Conservation (phyloP, 2,797 vertebrate species). For the Petrocephalus sullivani region DNA sequence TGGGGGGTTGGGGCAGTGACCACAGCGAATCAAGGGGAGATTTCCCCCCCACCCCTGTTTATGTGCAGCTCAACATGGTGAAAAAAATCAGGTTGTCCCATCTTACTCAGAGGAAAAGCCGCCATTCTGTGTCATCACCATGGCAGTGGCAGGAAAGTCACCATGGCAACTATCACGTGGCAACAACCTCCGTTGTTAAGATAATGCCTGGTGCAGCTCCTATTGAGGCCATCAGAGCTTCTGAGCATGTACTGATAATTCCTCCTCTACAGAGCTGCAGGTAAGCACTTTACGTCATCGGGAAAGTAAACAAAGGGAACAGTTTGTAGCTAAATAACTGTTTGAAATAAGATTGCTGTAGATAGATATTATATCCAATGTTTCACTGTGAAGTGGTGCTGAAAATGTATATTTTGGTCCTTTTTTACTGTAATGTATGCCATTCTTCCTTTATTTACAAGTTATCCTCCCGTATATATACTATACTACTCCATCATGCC, state of each 20-base stretch:
- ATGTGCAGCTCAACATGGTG: background rate
- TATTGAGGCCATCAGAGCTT: background rate
- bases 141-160: slow-evolving; percentile 34
- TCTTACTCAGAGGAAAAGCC: background rate
- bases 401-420: background rate
- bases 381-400: background rate
- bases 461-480: background rate
- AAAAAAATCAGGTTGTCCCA: background rate
- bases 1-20: background rate
- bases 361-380: background rate
- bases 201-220: slow-evolving; percentile 28
- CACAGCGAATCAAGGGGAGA: background rate
- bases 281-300: background rate
- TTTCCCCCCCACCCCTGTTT: background rate
- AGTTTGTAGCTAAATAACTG: background rate
- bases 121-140: slow-evolving; percentile 41
- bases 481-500: background rate
- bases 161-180: slow-evolving; percentile 28
- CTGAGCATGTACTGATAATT: background rate
- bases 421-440: background rate
- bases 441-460: background rate
- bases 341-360: slow-evolving; percentile 1
- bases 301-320: background rate
- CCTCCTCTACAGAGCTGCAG: background rate
- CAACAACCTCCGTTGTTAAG: slow-evolving; percentile 26